Evolutionary conservation across 1,140 invertebrate genomes (phyloP).

Genomic region (Chelonus insularis): DNA sequence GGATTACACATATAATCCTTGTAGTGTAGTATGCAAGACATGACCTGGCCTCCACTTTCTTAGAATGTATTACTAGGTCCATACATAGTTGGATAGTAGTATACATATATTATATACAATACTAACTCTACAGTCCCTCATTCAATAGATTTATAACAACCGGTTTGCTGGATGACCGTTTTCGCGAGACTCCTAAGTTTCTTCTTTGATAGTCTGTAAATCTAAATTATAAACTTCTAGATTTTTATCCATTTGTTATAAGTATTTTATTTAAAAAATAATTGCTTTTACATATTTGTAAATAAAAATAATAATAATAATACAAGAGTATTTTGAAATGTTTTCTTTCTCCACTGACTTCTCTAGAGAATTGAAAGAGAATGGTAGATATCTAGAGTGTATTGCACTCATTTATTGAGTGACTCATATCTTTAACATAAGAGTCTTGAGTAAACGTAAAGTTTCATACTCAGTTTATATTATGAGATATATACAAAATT

Average conservation of each 20-base stretch:
- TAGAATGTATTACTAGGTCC: not conserved
- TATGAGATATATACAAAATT: not conserved
- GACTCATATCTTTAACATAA: constrained; percentile 16
- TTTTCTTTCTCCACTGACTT: not conserved
- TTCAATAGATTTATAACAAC: too few species aligned
- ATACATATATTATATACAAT: constrained; percentile 14
- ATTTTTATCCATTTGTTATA: too few species aligned
- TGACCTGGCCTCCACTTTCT: not conserved
- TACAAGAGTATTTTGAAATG: too few species aligned
- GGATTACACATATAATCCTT: constrained; percentile 21
- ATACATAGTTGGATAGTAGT: constrained; percentile 8
- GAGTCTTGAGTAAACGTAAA: not conserved
- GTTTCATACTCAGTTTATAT: not conserved
- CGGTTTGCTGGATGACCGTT: too few species aligned
- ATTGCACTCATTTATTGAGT: constrained; percentile 23
- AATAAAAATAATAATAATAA: too few species aligned
- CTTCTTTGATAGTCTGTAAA: too few species aligned
- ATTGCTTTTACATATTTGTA: too few species aligned
- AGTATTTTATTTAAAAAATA: too few species aligned
- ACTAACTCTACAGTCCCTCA: too few species aligned
- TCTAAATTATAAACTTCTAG: too few species aligned
- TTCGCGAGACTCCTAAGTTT: too few species aligned
- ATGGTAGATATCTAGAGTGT: constrained; percentile 20
- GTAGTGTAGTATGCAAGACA: constrained; percentile 6
- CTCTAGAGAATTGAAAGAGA: not conserved